Evolutionary conservation across 2,113 vertebrate genomes (phyloP).

Genomic region (Orientallactaga bullata): DNA sequence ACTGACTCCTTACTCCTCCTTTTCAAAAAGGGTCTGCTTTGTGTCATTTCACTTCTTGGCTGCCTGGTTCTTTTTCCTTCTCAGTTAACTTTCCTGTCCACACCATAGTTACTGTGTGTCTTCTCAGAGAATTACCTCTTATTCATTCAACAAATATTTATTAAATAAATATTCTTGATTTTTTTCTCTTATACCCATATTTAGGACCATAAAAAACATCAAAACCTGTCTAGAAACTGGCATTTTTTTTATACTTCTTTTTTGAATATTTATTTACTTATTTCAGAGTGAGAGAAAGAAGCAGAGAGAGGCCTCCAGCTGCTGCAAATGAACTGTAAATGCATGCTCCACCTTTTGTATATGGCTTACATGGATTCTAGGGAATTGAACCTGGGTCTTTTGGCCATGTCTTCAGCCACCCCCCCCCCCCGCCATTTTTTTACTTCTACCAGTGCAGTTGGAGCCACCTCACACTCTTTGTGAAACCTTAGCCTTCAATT

Average conservation of each 20-base stretch:
- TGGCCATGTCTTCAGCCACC: no score
- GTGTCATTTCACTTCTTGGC: conserved; percentile 10
- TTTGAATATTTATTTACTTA: no score
- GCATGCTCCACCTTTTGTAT: no score
- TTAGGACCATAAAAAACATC: neutral
- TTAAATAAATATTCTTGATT: conserved; percentile 47
- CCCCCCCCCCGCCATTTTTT: neutral
- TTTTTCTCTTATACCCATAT: neutral
- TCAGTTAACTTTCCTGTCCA: neutral
- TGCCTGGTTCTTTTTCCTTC: neutral
- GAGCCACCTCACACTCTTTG: neutral
- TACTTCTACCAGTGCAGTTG: neutral
- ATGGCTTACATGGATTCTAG: no score
- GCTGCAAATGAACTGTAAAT: no score
- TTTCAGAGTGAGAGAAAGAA: no score
- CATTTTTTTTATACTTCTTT: neutral
- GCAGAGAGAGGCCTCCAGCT: no score
- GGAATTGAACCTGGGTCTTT: no score
- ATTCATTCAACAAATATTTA: conserved; percentile 56
- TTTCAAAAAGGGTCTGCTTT: neutral
- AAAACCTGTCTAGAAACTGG: neutral
- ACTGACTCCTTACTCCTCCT: neutral
- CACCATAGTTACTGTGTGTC: neutral
- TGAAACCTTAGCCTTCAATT: neutral
- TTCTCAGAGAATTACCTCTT: neutral